A percentile compares a stretch with the other conserved stretches of the same genome.
Evolutionary conservation across 2,113 vertebrate species (phyloP).

Genomic region (Colius striatus): DNA sequence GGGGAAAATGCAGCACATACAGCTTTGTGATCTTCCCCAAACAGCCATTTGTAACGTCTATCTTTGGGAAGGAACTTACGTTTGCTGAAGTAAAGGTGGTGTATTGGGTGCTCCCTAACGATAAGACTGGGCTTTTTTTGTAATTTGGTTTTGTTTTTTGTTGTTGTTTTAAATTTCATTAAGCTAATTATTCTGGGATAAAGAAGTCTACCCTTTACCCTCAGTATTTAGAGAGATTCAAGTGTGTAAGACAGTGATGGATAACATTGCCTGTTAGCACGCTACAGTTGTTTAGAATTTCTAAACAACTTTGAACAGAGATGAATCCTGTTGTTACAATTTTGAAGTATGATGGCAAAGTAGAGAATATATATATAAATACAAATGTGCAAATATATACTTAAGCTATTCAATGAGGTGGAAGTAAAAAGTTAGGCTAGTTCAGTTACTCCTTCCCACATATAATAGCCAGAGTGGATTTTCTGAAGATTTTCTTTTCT

Average conservation of each 20-base stretch:
- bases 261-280: not conserved
- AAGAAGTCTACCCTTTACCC: not conserved
- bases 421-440: not conserved
- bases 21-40: not conserved
- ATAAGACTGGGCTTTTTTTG: not conserved
- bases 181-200: not conserved
- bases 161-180: not conserved
- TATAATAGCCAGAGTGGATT: not conserved
- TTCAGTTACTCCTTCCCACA: not conserved
- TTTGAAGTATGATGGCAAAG: not conserved
- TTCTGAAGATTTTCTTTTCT: not conserved
- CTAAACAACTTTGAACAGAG: not conserved
- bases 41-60: not conserved
- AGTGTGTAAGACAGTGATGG: not conserved
- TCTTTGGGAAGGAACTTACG: not conserved
- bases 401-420: not conserved
- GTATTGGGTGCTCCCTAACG: not conserved
- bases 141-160: not conserved
- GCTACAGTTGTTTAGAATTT: not conserved
- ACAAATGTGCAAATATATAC: not conserved
- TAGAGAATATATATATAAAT: not conserved
- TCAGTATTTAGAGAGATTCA: not conserved
- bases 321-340: not conserved
- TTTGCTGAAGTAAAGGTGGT: not conserved
- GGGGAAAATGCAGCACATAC: not conserved